A percentile compares a stretch with the other conserved stretches of the same genome.
Conservation (phyloP, 2,113 vertebrate species). For the Caranx melampygus region DNA sequence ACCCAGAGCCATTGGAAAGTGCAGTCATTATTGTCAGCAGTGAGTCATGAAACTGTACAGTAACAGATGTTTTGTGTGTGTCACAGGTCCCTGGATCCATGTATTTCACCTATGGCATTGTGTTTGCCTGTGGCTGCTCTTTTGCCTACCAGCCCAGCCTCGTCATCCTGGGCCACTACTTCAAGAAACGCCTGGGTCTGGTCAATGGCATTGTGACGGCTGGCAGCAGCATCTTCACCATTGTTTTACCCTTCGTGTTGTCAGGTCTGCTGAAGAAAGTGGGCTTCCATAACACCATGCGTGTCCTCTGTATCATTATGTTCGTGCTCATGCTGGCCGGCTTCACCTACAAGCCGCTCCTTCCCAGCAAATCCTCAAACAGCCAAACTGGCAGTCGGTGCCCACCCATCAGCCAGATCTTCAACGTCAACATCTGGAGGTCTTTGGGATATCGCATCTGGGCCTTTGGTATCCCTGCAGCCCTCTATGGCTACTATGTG, state of each 20-base stretch:
- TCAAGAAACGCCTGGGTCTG: conserved; percentile 94
- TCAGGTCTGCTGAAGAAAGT: conserved; percentile 76
- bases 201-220: conserved; percentile 98
- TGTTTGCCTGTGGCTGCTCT: conserved; percentile 96
- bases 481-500: conserved; percentile 97
- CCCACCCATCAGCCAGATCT: conserved; percentile 82
- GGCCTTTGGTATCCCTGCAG: conserved; percentile 93
- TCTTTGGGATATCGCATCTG: conserved; percentile 92
- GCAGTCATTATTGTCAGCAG: neutral
- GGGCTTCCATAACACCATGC: conserved; percentile 86
- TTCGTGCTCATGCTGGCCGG: conserved; percentile 92
- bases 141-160: conserved; percentile 97
- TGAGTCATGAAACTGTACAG: neutral
- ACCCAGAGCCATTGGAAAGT: no score
- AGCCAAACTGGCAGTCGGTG: conserved; percentile 71
- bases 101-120: conserved; percentile 95
- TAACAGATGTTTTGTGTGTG: neutral
- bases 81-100: conserved; percentile 89
- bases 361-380: conserved; percentile 67
- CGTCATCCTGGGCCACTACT: conserved; percentile 97
- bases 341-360: conserved; percentile 91
- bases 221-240: conserved; percentile 94
- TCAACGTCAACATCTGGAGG: conserved; percentile 93
- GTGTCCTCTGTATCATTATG: conserved; percentile 89
- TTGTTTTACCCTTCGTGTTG: conserved; percentile 89